These are phyloP conservation scores for Diceros bicornis DNA, from an alignment of 2,797 vertebrate species.

Conservation along the genomic window DNA sequence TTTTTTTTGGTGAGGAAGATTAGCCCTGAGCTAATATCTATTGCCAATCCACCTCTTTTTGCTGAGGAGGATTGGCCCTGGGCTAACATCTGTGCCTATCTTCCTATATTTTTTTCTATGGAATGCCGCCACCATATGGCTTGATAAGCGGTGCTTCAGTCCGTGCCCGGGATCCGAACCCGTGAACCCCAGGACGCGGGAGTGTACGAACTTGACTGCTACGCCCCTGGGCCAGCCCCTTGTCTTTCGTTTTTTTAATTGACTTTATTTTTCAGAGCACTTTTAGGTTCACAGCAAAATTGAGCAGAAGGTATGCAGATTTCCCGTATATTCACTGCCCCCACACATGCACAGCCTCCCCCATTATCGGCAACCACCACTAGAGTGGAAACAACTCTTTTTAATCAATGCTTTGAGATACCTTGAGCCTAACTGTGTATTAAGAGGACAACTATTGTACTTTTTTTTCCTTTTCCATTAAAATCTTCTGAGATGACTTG, in stretches of 20 bases:
- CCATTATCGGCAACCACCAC: not conserved
- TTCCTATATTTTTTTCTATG: too few species aligned
- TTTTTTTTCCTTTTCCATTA: not conserved
- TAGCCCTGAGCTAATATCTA: too few species aligned
- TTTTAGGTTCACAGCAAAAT: not conserved
- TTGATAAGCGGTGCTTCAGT: too few species aligned
- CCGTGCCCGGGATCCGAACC: too few species aligned
- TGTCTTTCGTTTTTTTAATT: not conserved
- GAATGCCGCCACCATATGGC: too few species aligned
- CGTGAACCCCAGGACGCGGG: too few species aligned
- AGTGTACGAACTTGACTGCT: too few species aligned
- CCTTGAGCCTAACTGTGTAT: not conserved
- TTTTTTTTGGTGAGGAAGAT: too few species aligned
- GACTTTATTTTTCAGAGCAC: not conserved
- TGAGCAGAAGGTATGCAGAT: not conserved
- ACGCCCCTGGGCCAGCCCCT: too few species aligned
- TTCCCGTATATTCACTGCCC: not conserved
- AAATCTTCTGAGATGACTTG: not conserved
- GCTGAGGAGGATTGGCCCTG: too few species aligned
- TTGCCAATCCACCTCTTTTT: too few species aligned
- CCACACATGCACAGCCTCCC: not conserved
- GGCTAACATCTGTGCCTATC: too few species aligned
- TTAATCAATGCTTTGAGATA: constrained; percentile 1
- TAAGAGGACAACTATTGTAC: not conserved
- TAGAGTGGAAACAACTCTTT: not conserved